Base-by-base conservation (phyloP, 2,113 vertebrate species). In the Steatornis caripensis region DNA sequence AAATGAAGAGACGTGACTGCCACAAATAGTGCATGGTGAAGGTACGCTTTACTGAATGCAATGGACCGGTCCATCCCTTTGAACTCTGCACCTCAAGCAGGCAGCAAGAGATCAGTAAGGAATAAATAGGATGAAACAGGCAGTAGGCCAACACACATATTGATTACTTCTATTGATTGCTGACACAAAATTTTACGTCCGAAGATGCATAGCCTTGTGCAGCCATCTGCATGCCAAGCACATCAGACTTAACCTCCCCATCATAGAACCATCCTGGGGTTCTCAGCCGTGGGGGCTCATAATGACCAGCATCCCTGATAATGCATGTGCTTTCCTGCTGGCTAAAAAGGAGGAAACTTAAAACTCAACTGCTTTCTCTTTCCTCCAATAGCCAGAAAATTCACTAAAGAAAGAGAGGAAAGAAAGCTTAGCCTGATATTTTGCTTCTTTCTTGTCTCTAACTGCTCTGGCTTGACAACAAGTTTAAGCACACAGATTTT, bases 11-110 rank as follows among this genome's bases (percentile, higher is more conserved):
- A n/a, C 0, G 2, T 10, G 77, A n/a, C 72, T 26, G 65, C 51
- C 85, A 26, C 48, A 43, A 64, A 12, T 2, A 6, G 1, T 1
- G 17, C 43, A 32, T 18, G 1, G 1, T 19, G 5, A 17, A 1
- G 11, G 29, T 13, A 14, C 23, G 64, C 43, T 24, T 41, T 32
- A 29, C 46, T 27, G 70, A 34, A 18, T 0, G 6, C 24, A 18
- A 8, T 1, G 26, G 41, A 37, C 24, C 0, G 0, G 41, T 29
- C 48, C 41, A 34, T 18, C 12, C 54, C 24, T 29, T 72, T 26
- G 51, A 87, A 60, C 39, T 29, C 46, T 74, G 72, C 39, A 53
- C 19, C 58, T 48, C 83, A 22, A 80, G 68, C 2, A 1, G 36
- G 30, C 41, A 75, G 66, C 49, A 70, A 69, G 7, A 41, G 19